Evolutionary conservation across 2,888 invertebrate genomes (phyloP), one percentile per base, ranked within the genome.

Genomic region (Xylota sylvarum): DNA sequence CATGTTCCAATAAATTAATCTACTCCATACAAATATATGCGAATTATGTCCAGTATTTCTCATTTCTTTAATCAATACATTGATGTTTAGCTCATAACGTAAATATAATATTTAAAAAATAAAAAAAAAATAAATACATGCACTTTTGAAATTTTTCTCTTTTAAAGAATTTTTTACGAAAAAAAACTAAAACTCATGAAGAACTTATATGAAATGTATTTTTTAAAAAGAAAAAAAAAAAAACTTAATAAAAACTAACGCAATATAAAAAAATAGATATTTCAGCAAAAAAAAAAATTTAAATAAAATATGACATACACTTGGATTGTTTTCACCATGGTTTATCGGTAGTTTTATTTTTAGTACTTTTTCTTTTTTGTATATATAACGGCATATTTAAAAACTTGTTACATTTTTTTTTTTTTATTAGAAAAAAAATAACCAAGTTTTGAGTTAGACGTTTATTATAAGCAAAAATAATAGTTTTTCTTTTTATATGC

Each of bases 381-480:
- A 48, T 69, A 56, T 62, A 52, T 81, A 81, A 81, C 81, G 74
- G 76, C 81, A 76, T 81, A 62, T 69, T 84, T 74, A 73, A 79
- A 69, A 73, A 84, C 40, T 55, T 78, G 73, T 70, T 79, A 69
- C 73, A 78, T 55, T 78, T 70, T 43, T 32, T 50, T 67, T 32
- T 35, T 35, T 17, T 50, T 64, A 60, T 30, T 30, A 64, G 30
- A 37, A 27, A 14, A 56, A 67, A 74, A 74, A 48, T 56, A 52
- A 60, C 65, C 50, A 40, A 55, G 37, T 62, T n/a, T 74, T 64
- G 62, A 76, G 64, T 76, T 74, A 81, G 52, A 80, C 56, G 79
- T 76, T 72, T 80, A 62, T 65, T 80, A 23, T 70, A 85, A 85
- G 85, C 85, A 46, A 74, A 84, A 79, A 64, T 50, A 62, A 77